Evolutionary conservation across 2,888 invertebrate genomes (phyloP), one percentile per base, ranked within the genome.

Genomic region (Polyploca ridens): DNA sequence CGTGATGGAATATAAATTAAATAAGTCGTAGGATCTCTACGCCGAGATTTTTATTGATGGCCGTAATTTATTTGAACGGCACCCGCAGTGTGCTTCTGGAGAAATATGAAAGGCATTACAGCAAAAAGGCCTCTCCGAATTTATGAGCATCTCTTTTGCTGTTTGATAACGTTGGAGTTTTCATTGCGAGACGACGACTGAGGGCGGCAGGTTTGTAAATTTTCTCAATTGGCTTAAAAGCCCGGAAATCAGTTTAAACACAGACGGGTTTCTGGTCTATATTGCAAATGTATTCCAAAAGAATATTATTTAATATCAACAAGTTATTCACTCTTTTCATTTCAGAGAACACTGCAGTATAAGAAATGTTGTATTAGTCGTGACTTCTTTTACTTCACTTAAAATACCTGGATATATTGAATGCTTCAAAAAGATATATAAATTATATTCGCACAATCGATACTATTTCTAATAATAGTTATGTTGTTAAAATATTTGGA

Each of bases 31-130:
- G 90, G 88, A 91, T 93, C 87, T 89, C 82, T 78, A 86, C 88
- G 89, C 83, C 84, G 86, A 88, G 92, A 92, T 93, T 93, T 92
- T 93, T 94, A 93, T 93, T 92, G 93, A 94, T 93, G 90, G 89
- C 82, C 79, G 89, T 92, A 93, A 93, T 93, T 93, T 92, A 92
- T 93, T 93, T 92, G 90, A 92, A 89, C 92, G 90, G 90, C 88
- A 83, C 91, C 91, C 93, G 89, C 91, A 91, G 90, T 89, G 90
- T 91, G 89, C 90, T 89, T 83, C 86, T 83, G 85, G 86, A 91
- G 91, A 92, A 93, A 93, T 93, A 93, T 93, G 92, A 93, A 93
- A 91, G 93, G 89, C 91, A 93, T 93, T 93, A 93, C 88, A 88
- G 89, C 88, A 88, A 91, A 91, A 93, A 92, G 91, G 90, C 91